Percentiles rank a stretch among this genome's conserved stretches.
Conservation (phyloP, 2,888 invertebrate species). For the Gastracanthus pulcherrimus region DNA sequence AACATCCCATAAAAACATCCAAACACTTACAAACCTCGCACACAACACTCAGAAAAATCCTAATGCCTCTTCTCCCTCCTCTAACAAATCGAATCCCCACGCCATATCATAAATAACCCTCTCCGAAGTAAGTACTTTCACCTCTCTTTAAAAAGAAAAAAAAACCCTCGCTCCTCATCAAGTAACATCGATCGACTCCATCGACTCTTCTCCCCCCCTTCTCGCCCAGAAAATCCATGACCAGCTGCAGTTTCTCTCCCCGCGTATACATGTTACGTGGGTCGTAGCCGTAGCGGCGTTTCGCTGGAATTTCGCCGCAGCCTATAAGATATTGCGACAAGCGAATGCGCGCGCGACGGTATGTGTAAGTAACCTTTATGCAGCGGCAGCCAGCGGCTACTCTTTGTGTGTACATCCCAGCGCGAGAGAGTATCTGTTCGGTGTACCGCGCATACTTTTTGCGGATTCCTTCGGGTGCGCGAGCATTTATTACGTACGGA, state of each 20-base stretch:
- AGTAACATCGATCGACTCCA: neutral
- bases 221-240: neutral
- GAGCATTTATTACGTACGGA: constrained; percentile 26
- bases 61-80: too few species aligned
- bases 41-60: too few species aligned
- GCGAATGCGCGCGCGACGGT: neutral
- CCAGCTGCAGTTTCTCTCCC: too few species aligned
- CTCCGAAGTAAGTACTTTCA: neutral
- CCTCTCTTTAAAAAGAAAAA: neutral
- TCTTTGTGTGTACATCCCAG: neutral
- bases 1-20: neutral
- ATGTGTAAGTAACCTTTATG: neutral
- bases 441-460: constrained; percentile 45
- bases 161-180: neutral
- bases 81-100: neutral
- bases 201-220: too few species aligned
- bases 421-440: too few species aligned
- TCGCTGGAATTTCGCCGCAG: neutral
- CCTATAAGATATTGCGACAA: constrained; percentile 7
- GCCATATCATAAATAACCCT: neutral
- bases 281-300: neutral
- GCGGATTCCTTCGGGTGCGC: constrained; percentile 20
- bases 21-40: too few species aligned
- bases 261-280: neutral
- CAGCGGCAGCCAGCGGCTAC: neutral